Base-by-base conservation (phyloP, 1,140 invertebrate species). In the Penaeus chinensis region DNA sequence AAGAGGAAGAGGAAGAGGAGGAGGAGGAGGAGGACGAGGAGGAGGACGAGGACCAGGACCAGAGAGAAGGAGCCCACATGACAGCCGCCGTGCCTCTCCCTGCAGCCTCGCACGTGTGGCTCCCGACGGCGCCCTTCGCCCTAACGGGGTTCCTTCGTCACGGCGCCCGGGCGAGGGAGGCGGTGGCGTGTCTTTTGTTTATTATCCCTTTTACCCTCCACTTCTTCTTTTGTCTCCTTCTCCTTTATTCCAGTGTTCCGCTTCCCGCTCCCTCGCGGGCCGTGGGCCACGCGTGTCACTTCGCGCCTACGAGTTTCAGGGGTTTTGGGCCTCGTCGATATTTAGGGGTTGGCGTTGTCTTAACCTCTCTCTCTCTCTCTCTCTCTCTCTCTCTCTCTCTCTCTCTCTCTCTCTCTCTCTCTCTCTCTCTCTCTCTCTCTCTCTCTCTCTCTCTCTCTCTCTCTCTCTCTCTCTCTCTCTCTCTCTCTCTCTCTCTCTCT, bases 201-300 rank as follows among this genome's bases (percentile, higher is more conserved):
- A 20, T 37, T 37, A 27, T 77, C 32, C 32, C 74, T 77, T 47
- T 37, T 37, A 37, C 74, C 32, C 32, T 77, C 74, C 32, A 27
- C 47, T 20, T 77, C 74, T 77, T 19, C 32, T 47, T 77, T 37
- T 37, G 20, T 77, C 74, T 37, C 32, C 47, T 47, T 77, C 91
- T 78, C 82, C 54, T 71, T 85, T 74, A 13, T 37, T 84, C 63
- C 60, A 32, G n/a, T 42, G 19, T 60, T 85, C 87, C 71, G n/a
- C 81, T 20, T 47, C 63, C 65, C 19, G 37, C 65, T 71, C 19
- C 91, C 90, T 91, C 91, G 88, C 79, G 24, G 89, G 54, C 54
- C 16, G 54, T 11, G 54, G 10, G 54, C 11, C 54, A 54, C 54
- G 54, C 54, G 54, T 54, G 54, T 54, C 54, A 54, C 54, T 54